Base-by-base conservation (phyloP, 2,113 vertebrate species). In the Harpagus bidentatus region DNA sequence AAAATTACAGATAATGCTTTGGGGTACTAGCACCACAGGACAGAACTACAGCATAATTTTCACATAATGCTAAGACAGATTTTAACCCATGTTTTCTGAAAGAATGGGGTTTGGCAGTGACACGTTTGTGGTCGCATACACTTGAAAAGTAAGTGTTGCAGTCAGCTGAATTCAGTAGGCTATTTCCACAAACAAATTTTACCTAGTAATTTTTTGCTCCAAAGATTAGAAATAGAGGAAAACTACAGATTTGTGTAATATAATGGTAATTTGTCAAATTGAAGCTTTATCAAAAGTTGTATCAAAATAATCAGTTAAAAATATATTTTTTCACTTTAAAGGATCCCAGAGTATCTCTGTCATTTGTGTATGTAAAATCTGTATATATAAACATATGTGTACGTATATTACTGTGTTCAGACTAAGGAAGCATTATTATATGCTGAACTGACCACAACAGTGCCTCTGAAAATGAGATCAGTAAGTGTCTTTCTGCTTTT, bases 101-200 rank as follows among this genome's bases (percentile, higher is more conserved):
- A 36, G 31, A 82, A 69, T 8, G 13, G 22, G 26, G 48, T n/a
- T 76, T 80, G 72, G 48, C 63, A 66, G 43, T n/a, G 56, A 63
- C 62, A 59, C 3, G 2, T 16, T n/a, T 12, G 48, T 43, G 36
- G 34, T 48, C 6, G 0, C 22, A 2, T 4, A 16, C 40, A 26
- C 63, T 47, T 43, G 16, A 40, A 62, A 62, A 47, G 9, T 28
- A 48, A 83, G 34, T 26, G 21, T 29, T 70, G 45, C 55, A 55
- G 43, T 58, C 82, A 74, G 5, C 28, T 34, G 20, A 71, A 62
- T 52, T 43, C 52, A 50, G 26, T 8, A 59, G 32, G 62, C 47
- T 73, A 9, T 34, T 85, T 73, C 73, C 55, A 87, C 10, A 71
- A 65, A 40, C 12, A 47, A 47, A 40, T 47, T 77, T 61, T 67